Evolutionary conservation across 2,888 invertebrate species (phyloP).

Genomic region (Eucera pruinosa): DNA sequence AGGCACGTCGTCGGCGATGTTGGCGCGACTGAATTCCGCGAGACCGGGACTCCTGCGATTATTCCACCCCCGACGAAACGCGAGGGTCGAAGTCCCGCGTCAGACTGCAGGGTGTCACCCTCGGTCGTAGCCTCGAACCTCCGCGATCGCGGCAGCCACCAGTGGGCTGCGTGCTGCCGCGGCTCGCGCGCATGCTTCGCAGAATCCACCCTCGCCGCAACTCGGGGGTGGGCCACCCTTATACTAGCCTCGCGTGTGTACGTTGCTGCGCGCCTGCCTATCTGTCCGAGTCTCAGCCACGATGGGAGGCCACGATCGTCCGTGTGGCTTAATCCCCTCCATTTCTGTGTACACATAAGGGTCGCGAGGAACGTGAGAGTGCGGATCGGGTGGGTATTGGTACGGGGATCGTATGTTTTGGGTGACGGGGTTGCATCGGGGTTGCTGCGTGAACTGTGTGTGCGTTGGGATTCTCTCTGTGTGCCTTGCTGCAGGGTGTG

Average conservation of each 20-base stretch:
- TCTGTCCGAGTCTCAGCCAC: neutral
- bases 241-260: conserved; percentile 21
- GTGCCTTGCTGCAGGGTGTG: neutral
- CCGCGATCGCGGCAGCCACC: conserved; percentile 69
- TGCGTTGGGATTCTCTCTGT: conserved; percentile 27
- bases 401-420: conserved; percentile 12
- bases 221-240: conserved; percentile 41
- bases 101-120: conserved; percentile 84
- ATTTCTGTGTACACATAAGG: neutral
- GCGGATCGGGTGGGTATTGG: neutral
- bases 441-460: conserved; percentile 32
- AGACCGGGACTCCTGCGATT: conserved; percentile 15
- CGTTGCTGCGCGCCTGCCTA: conserved; percentile 33
- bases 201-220: conserved; percentile 65
- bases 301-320: conserved; percentile 6
- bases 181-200: conserved; percentile 62
- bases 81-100: conserved; percentile 80
- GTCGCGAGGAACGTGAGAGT: neutral
- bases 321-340: conserved; percentile 15
- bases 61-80: conserved; percentile 50
- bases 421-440: conserved; percentile 46
- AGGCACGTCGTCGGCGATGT: conserved; percentile 1
- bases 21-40: conserved; percentile 19
- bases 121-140: conserved; percentile 77
- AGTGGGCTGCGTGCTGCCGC: conserved; percentile 49